Evolutionary conservation across 2,797 vertebrate species (phyloP).

Genomic region (Sandelia bainsii): DNA sequence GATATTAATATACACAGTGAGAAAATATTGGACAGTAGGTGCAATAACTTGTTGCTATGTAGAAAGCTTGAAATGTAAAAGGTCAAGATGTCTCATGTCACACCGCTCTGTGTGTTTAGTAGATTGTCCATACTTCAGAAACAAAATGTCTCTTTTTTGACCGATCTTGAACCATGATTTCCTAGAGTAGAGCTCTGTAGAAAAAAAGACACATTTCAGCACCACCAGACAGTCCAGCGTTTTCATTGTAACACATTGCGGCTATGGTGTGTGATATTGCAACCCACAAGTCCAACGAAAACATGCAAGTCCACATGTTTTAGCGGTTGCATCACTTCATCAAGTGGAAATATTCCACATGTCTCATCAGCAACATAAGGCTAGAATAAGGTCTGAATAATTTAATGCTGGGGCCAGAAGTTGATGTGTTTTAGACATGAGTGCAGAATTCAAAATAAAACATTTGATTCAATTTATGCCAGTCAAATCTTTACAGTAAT

Average conservation of each 20-base stretch:
- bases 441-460: neutral
- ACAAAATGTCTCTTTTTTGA: neutral
- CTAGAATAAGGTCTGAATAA: neutral
- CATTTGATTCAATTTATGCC: neutral
- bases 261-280: neutral
- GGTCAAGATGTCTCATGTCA: neutral
- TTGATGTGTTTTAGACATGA: neutral
- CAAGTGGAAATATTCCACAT: neutral
- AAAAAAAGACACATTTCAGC: neutral
- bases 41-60: conserved; percentile 44
- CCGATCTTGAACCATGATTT: neutral
- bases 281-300: too few species aligned
- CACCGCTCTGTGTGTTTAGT: neutral
- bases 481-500: neutral
- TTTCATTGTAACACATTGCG: neutral
- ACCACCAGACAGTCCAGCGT: neutral
- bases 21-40: neutral
- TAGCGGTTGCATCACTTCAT: neutral
- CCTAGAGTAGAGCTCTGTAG: neutral
- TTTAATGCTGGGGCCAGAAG: neutral
- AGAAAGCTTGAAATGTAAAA: conserved; percentile 24
- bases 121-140: conserved; percentile 12
- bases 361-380: neutral
- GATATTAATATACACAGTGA: neutral
- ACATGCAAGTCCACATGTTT: too few species aligned